Evolutionary conservation across 2,888 invertebrate genomes (phyloP).

Genomic region (Conistra vaccinii): DNA sequence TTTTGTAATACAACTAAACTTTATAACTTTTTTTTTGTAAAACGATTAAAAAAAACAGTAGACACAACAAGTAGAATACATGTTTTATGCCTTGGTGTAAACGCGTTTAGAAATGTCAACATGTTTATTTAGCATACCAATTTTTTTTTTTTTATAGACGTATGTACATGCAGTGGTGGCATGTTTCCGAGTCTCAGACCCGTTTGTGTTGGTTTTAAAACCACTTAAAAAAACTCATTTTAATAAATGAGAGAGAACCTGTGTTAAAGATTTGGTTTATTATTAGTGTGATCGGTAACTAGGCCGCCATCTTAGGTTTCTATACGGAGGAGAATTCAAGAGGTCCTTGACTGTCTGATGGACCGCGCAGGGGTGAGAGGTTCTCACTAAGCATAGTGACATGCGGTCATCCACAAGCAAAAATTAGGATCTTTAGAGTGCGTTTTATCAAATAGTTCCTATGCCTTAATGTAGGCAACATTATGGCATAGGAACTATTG

Average conservation of each 20-base stretch:
- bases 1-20: neutral
- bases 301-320: conserved; percentile 28
- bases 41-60: neutral
- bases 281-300: neutral
- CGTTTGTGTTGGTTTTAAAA: neutral
- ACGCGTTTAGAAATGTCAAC: neutral
- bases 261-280: neutral
- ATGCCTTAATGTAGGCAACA: too few relatives aligned
- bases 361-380: conserved; percentile 8
- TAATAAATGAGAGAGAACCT: neutral
- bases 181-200: too few relatives aligned
- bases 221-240: neutral
- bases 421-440: neutral
- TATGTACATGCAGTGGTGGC: too few relatives aligned
- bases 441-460: too few relatives aligned
- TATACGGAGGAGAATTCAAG: neutral
- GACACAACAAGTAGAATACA: neutral
- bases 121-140: neutral
- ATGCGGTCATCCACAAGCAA: neutral
- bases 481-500: too few relatives aligned
- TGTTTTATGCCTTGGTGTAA: neutral
- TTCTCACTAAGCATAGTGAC: neutral
- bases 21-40: neutral
- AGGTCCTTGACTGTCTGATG: conserved; percentile 31
- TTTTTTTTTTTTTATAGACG: neutral